A percentile compares a stretch with the other conserved stretches of the same genome.
phyloP scores from a whole-genome alignment of 2,888 invertebrate species.

The Nematopogon swammerdamellus region DNA sequence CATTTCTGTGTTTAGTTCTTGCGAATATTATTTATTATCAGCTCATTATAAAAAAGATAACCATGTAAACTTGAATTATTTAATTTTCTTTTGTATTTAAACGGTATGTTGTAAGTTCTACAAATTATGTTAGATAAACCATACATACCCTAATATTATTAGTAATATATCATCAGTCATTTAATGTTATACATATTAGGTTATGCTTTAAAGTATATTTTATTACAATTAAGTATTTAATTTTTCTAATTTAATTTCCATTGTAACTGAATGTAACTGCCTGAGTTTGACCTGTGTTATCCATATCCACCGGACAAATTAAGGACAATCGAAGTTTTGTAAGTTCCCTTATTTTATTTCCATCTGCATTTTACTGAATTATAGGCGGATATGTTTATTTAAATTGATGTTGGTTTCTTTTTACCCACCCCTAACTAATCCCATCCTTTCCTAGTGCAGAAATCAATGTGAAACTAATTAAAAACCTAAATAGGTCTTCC shows the following conservation, averaged over 20 bases:
- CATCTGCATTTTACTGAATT: slow-evolving; percentile 58
- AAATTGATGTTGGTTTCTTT: slow-evolving; percentile 26
- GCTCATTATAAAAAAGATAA: slow-evolving; percentile 51
- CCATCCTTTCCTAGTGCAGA: slow-evolving; percentile 6
- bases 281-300: slow-evolving; percentile 45
- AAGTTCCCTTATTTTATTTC: slow-evolving; percentile 47
- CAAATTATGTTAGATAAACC: not conserved
- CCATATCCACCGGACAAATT: slow-evolving; percentile 45
- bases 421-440: slow-evolving; percentile 21
- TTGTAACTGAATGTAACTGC: slow-evolving; percentile 43
- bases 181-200: slow-evolving; percentile 51
- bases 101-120: slow-evolving; percentile 34
- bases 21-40: slow-evolving; percentile 56
- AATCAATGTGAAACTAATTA: no score
- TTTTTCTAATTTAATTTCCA: slow-evolving; percentile 52
- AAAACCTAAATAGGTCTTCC: no score
- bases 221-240: slow-evolving; percentile 56
- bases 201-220: slow-evolving; percentile 46
- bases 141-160: slow-evolving; percentile 31
- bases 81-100: slow-evolving; percentile 54
- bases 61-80: slow-evolving; percentile 51
- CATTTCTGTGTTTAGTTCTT: slow-evolving; percentile 43
- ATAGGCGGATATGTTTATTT: slow-evolving; percentile 52
- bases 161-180: slow-evolving; percentile 53
- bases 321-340: slow-evolving; percentile 46